Base-by-base conservation (phyloP, 2,888 invertebrate genomes). In the Sesamia inferens region DNA sequence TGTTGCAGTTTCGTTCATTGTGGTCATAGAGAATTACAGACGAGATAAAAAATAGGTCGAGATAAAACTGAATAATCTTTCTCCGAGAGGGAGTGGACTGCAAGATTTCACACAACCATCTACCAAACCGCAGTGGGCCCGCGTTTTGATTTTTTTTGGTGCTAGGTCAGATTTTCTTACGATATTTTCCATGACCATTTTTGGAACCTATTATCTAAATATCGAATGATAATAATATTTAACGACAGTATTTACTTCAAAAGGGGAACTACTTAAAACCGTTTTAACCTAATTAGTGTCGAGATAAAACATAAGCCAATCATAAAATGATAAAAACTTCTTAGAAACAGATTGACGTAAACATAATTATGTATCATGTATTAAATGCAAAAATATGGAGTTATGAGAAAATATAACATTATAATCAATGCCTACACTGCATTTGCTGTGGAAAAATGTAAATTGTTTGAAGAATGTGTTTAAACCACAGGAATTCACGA, bases 281-380 rank as follows among this genome's bases (percentile, higher is more conserved):
- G 63, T 19, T 22, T 61, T 54, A 58, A 71, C n/a, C 11, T 19
- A 59, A 77, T 77, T 77, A 73, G 59, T 69, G 39, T 10, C 6
- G 2, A 66, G 59, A 69, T 72, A 81, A 66, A 51, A 69, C 42
- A 58, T 58, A n/a, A 79, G 47, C 13, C n/a, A 24, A 62, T 57
- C 77, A 64, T 66, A 73, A 68, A 68, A 31, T 58, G 42, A 74
- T 78, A 8, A 67, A 54, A 31, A 48, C 7, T 71, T 64, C 82
- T 59, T 13, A 24, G 79, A 75, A 79, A 16, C 5, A 14, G 16
- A 69, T 55, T 78, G 79, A 79, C 79, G 79, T 67, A 62, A 6
- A 31, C 31, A 31, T 31, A 8, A 5, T 14, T 48, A 4, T 22
- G 14, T 24, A 13, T 54, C n/a, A 7, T 31, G 22, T 47, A 54